phyloP scores from a whole-genome alignment of 30 jellyfish, hydroid and myxozoan genomes.

The Hydractinia symbiolongicarpus region DNA sequence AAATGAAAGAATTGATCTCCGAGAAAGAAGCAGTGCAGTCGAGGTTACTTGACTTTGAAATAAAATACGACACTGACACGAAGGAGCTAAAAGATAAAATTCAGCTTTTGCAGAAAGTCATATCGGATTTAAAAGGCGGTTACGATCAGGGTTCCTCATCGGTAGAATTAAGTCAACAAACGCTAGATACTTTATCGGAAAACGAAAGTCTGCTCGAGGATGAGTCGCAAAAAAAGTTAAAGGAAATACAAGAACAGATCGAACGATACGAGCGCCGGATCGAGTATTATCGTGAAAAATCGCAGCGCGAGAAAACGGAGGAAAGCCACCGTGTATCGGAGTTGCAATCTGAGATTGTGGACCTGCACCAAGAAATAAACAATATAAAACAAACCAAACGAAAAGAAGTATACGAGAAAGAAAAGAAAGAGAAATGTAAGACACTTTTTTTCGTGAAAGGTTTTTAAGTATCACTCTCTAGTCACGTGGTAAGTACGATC shows the following conservation, averaged over 20 bases:
- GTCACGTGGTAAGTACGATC: no score
- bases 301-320: conserved; percentile 63
- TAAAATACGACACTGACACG: conserved; percentile 52
- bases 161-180: background rate
- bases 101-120: conserved; percentile 30
- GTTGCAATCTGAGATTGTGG: conserved; percentile 73
- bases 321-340: conserved; percentile 77
- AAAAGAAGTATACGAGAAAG: conserved; percentile 37
- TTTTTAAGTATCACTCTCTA: no score
- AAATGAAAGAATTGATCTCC: conserved; percentile 49
- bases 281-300: conserved; percentile 76
- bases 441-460: background rate
- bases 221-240: conserved; percentile 38
- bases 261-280: conserved; percentile 80
- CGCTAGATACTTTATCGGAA: background rate
- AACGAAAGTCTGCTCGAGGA: conserved; percentile 24
- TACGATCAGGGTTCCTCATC: background rate
- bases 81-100: conserved; percentile 36
- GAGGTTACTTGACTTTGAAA: conserved; percentile 53
- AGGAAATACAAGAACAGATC: conserved; percentile 81
- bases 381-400: conserved; percentile 34
- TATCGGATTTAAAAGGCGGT: conserved; percentile 47
- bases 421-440: conserved; percentile 32
- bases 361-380: conserved; percentile 55
- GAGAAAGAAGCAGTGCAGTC: conserved; percentile 51